These are phyloP conservation scores for Tachina grossa DNA, from an alignment of 2,888 invertebrate species.

Conservation along the genomic window DNA sequence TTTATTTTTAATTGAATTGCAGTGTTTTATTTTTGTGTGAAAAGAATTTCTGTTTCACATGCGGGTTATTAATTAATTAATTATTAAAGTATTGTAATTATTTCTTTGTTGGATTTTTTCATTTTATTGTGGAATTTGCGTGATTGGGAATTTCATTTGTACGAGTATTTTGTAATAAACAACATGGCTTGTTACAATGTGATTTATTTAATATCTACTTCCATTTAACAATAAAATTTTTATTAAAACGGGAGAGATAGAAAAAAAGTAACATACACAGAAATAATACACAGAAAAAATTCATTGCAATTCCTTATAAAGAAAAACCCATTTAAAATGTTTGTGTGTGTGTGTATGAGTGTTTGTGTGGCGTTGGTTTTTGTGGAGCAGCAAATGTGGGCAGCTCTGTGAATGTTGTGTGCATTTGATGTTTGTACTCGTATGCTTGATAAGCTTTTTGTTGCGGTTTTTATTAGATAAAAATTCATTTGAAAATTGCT, in stretches of 20 bases:
- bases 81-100: slow-evolving; percentile 58
- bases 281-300: not conserved
- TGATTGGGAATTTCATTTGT: slow-evolving; percentile 51
- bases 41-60: not conserved
- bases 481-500: slow-evolving; percentile 57
- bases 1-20: slow-evolving; percentile 1
- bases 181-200: slow-evolving; percentile 45
- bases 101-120: slow-evolving; percentile 50
- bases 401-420: slow-evolving; percentile 55
- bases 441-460: slow-evolving; percentile 51
- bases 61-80: slow-evolving; percentile 56
- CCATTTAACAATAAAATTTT: slow-evolving; percentile 51
- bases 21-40: not conserved
- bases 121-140: slow-evolving; percentile 39
- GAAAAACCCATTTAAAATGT: slow-evolving; percentile 11
- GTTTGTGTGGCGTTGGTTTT: slow-evolving; percentile 2
- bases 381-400: slow-evolving; percentile 53
- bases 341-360: not conserved
- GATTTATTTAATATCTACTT: slow-evolving; percentile 48
- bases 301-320: slow-evolving; percentile 10
- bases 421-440: slow-evolving; percentile 39
- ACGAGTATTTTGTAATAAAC: slow-evolving; percentile 56
- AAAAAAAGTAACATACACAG: not conserved
- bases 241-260: not conserved
- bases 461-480: slow-evolving; percentile 62